Evolutionary conservation across 2,797 vertebrate genomes (phyloP).

Genomic region (Xiphorhynchus erythropygius): DNA sequence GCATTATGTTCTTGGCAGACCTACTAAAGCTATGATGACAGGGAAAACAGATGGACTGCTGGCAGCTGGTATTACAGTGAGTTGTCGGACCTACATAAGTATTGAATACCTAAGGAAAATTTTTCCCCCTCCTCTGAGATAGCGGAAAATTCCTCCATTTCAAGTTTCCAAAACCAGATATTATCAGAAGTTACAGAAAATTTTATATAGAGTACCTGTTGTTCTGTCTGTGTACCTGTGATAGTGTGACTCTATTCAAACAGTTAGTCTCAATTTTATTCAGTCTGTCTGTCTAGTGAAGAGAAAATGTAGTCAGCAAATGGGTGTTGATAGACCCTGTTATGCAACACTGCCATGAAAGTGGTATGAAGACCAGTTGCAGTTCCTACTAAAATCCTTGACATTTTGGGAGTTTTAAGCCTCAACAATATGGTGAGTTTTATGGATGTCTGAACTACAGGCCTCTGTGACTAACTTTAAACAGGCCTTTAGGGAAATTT

Average conservation of each 20-base stretch:
- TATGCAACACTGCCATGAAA: background rate
- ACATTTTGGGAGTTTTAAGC: background rate
- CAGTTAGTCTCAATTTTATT: background rate
- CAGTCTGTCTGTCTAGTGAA: background rate
- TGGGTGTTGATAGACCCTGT: background rate
- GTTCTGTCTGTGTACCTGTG: background rate
- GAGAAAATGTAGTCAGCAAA: background rate
- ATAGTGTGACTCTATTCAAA: background rate
- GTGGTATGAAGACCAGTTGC: background rate
- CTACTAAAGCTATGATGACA: background rate
- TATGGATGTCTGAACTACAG: background rate
- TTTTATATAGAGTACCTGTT: accelerated
- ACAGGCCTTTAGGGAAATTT: background rate
- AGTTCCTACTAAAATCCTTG: background rate
- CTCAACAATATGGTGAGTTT: background rate
- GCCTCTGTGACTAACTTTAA: background rate
- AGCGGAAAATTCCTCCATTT: background rate
- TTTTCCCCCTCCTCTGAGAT: background rate
- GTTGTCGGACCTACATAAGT: background rate
- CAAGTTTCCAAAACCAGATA: background rate
- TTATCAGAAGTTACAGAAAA: background rate
- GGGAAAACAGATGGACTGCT: background rate
- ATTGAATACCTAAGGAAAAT: background rate
- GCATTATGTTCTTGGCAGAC: constrained; percentile 1
- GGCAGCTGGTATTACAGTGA: background rate